Evolutionary conservation across 1,140 invertebrate genomes (phyloP).

Genomic region (Bombus vancouverensis): DNA sequence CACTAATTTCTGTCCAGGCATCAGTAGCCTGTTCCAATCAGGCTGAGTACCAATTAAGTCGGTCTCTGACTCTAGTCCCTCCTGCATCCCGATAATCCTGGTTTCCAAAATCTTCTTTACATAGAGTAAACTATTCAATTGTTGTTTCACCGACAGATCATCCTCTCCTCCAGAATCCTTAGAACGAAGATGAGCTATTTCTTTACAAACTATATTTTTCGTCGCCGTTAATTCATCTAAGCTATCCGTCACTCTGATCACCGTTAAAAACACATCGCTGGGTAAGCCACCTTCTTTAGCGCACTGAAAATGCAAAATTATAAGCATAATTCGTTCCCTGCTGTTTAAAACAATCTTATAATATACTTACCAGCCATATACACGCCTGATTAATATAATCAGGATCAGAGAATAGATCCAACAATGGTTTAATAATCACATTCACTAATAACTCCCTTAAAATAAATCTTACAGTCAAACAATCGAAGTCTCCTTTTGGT

Average conservation of each 20-base stretch:
- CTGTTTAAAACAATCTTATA: neutral
- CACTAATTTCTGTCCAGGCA: conserved; percentile 85
- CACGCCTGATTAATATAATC: conserved; percentile 97
- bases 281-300: conserved; percentile 88
- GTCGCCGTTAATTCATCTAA: conserved; percentile 92
- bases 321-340: neutral
- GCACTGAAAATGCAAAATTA: conserved; percentile 85
- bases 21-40: conserved; percentile 83
- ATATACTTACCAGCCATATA: conserved; percentile 91
- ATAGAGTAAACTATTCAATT: conserved; percentile 93
- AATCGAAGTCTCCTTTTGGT: conserved; percentile 93
- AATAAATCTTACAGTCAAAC: conserved; percentile 90
- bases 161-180: conserved; percentile 92
- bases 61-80: conserved; percentile 82
- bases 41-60: conserved; percentile 77
- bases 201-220: conserved; percentile 89
- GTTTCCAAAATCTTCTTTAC: conserved; percentile 89
- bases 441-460: conserved; percentile 92
- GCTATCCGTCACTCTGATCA: conserved; percentile 90
- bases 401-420: conserved; percentile 94
- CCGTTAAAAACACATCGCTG: conserved; percentile 92
- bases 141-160: conserved; percentile 92
- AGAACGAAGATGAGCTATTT: conserved; percentile 91
- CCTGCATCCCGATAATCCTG: conserved; percentile 85
- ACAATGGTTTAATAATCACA: conserved; percentile 90